A percentile compares a stretch with the other conserved stretches of the same genome.
These are phyloP conservation scores for Pachyramphus minor DNA, from an alignment of 2,113 vertebrate genomes.

Conservation along the genomic window DNA sequence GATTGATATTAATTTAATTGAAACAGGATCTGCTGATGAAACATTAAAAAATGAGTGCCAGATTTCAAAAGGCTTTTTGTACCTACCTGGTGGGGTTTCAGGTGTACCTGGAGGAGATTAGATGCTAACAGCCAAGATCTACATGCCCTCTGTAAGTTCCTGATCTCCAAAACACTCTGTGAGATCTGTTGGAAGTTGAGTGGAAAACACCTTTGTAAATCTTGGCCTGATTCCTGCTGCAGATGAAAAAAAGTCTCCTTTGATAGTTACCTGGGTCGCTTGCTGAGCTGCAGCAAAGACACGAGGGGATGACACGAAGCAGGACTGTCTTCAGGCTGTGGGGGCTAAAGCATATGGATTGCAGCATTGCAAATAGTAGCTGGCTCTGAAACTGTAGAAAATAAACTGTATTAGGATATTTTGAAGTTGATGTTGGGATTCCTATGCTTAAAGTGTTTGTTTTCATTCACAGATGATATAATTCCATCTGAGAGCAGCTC, in stretches of 20 bases:
- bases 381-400: not conserved
- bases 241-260: not conserved
- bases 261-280: not conserved
- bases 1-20: not conserved
- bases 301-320: not conserved
- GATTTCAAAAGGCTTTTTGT: not conserved
- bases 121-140: conserved; percentile 10
- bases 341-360: not conserved
- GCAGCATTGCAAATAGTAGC: not conserved
- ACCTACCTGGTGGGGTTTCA: conserved; percentile 3
- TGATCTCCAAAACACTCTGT: not conserved
- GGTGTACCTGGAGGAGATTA: not conserved
- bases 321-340: not conserved
- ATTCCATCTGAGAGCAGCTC: conserved; percentile 90
- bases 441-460: not conserved
- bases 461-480: conserved; percentile 82
- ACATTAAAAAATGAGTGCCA: not conserved
- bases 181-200: conserved; percentile 5
- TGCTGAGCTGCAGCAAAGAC: not conserved
- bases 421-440: not conserved
- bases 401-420: not conserved
- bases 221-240: conserved; percentile 17
- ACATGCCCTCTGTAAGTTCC: not conserved
- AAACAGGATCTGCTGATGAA: not conserved
- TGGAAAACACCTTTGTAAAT: conserved; percentile 43